Percentiles rank a stretch among this genome's conserved stretches.
Evolutionary conservation across 2,797 vertebrate genomes (phyloP).

Genomic region (Diplodus sargus): DNA sequence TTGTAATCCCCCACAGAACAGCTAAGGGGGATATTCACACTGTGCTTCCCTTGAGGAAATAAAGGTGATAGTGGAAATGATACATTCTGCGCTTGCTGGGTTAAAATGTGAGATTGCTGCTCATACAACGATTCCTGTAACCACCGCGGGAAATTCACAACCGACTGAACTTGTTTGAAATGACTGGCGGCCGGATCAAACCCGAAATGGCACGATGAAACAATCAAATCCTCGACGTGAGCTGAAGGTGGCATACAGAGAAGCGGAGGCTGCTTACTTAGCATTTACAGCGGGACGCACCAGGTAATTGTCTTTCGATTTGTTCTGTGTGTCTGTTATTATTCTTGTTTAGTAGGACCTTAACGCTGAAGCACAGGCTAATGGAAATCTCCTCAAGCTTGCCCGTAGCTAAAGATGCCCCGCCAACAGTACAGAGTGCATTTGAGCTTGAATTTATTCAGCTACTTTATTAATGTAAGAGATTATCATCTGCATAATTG

Average conservation of each 20-base stretch:
- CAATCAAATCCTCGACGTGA: slow-evolving; percentile 11
- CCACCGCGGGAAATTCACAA: background rate
- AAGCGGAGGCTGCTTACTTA: slow-evolving; percentile 35
- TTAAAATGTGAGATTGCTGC: slow-evolving; percentile 50
- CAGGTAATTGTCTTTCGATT: slow-evolving; percentile 72
- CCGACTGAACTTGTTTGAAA: background rate
- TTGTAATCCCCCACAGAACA: slow-evolving; percentile 69
- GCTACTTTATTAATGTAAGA: slow-evolving; percentile 33
- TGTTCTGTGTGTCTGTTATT: slow-evolving; percentile 60
- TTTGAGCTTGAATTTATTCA: slow-evolving; percentile 14
- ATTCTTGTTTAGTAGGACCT: slow-evolving; percentile 61
- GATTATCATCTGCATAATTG: slow-evolving; percentile 23
- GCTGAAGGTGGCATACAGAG: slow-evolving; percentile 14
- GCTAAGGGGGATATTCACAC: slow-evolving; percentile 62
- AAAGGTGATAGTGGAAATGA: slow-evolving; percentile 54
- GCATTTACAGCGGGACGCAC: slow-evolving; percentile 44
- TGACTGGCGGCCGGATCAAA: no score
- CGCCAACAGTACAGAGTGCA: slow-evolving; percentile 2
- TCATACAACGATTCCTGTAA: slow-evolving; percentile 10
- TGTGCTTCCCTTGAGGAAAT: slow-evolving; percentile 39
- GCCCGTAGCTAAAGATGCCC: slow-evolving; percentile 63
- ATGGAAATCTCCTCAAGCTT: slow-evolving; percentile 68
- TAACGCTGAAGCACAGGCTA: slow-evolving; percentile 39
- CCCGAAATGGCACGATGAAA: background rate
- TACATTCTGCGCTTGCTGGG: slow-evolving; percentile 21